Base-by-base conservation (phyloP, 2,797 vertebrate genomes). In the Pseudochirops corinnae region DNA sequence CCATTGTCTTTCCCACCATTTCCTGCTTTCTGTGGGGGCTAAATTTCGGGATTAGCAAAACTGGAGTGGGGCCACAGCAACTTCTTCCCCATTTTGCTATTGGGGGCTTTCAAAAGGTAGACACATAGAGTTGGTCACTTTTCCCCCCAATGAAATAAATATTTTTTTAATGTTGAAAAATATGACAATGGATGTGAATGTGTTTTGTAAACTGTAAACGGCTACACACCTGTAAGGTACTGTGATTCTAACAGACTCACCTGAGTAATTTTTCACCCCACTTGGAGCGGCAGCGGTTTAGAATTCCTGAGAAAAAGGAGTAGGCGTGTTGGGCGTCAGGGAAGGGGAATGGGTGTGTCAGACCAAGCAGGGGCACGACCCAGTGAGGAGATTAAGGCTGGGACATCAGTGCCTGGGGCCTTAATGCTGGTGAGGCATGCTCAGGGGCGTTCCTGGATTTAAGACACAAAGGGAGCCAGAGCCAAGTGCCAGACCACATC, bases 221-320 rank as follows among this genome's bases (percentile, higher is more conserved):
- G 21, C 39, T 46, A 82, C 1, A 6, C 5, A 74, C 7, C 6
- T 67, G 5, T 82, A 26, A 46, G n/a, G 74, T 24, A 11, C 21
- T 24, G 18, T 26, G 74, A 82, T 82, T 82, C 39, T 82, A 46
- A 92, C 33, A 9, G 21, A 91, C 98, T 98, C 95, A 99, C 99
- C 99, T 99, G 96, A 99, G 98, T 94, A 99, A 98, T 97, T 98
- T 99, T 97, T 99, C 99, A 97, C 99, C 99, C 99, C 99, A 99
- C 97, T 99, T 99, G 98, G 98, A 99, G 95, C 97, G 99, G 97
- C 99, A 99, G 90, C 99, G 99, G 98, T 99, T 99, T 97, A 99
- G 98, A 98, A 99, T 99, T 94, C 99, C 99, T 99, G 96, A 74
- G 57, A 67, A 21, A 28, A 67, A 16, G 57, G 56, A 95, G 52